Base-by-base conservation (phyloP, 2,888 invertebrate species). In the Mythimna vitellina region DNA sequence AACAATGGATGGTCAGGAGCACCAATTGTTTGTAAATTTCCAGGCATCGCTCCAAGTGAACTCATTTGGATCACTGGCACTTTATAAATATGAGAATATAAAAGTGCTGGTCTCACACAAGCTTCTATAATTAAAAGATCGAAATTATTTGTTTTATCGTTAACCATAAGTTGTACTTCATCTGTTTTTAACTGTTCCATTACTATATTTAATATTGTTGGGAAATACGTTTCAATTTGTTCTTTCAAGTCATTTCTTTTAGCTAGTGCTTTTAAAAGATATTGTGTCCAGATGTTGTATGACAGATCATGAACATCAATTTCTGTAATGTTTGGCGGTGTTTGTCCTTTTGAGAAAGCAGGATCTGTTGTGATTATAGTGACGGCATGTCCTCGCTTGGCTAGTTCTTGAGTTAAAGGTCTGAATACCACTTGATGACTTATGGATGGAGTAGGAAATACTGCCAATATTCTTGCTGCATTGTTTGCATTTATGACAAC, bases 351-450 rank as follows among this genome's bases (percentile, higher is more conserved):
- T 0, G 82, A 65, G 12, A 87, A 92, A 0, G 77, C 86, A 1
- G 95, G 94, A 70, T 94, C 81, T 3, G 95, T 70, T 0, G 96
- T 94, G 0, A 95, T 75, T 0, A 94, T 85, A 0, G 91, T 87
- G 0, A 96, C 73, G 57, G 96, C 88, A 73, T 96, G 96, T 1
- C 95, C 95, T 22, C 92, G 87, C 54, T 83, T 89, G 0, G 90
- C 90, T 56, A 96, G 80, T 56, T 92, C 93, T 25, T 89, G 84
- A 6, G 91, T 90, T 0, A 96, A 65, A 1, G 90, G 87, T 56
- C 91, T 87, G 69, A 90, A 94, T 0, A 92, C 91, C 0, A 93
- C 83, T 83, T 95, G 95, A 66, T 96, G 96, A 67, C 95, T 96
- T 25, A 93, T 86, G 0, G 94, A 93, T 0, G 94, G 91, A 2